Evolutionary conservation across 2,797 vertebrate genomes (phyloP), one percentile per base, ranked within the genome.

Genomic region (Podargus strigoides): DNA sequence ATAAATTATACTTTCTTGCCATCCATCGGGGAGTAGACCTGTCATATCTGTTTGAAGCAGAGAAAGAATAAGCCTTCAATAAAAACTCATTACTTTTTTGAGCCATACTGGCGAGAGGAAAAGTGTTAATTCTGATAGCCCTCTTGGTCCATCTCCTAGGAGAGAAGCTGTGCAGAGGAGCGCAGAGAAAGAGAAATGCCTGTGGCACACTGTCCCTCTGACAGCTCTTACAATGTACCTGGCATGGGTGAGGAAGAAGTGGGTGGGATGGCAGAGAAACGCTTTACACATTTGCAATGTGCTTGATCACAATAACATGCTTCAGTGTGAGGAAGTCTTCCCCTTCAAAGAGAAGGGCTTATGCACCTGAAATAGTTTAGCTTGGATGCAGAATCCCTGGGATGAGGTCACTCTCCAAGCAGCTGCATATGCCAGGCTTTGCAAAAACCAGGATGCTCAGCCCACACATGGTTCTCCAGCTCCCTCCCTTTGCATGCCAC

Each of bases 341-440:
- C 11, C 6, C 46, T 30, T 13, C 36, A 53, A 89, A 55, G 20
- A 59, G 34, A 76, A 67, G 4, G 58, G 6, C 1, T 37, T 73
- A 49, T 64, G 46, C 15, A 63, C 32, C 26, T 58, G 47, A 34
- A 47, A 50, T 28, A 26, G 22, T 82, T 62, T 23, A 10, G 42
- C 22, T 56, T 50, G 63, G 13, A 53, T 42, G 37, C 32, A 73
- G 12, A 42, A 66, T 7, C 50, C 16, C 6, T n/a, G 9, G 7
- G 6, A 68, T 3, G 20, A n/a, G 53, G 26, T 41, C 0, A 0
- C 3, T 70, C 55, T 72, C 17, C 23, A 27, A 27, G 66, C 11
- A 92, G 26, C 53, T 53, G 27, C 0, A 0, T 58, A 47, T 37
- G 32, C 13, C 50, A 47, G 44, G 34, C 32, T 42, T 46, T 49